Conservation (phyloP, 1,140 invertebrate genomes). For the Coptotermes formosanus region DNA sequence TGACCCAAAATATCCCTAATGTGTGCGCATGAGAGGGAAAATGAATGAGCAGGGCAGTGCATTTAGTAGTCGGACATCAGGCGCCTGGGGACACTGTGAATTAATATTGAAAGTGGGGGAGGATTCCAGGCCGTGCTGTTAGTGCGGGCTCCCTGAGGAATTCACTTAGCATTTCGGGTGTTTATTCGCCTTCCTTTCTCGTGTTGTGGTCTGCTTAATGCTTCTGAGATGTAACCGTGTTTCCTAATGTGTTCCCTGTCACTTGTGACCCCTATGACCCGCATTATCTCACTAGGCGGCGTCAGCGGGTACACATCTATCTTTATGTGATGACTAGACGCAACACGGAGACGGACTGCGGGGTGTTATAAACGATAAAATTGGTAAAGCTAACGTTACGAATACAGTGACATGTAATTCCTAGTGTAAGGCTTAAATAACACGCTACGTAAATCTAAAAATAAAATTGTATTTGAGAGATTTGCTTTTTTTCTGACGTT, state of each 20-base stretch:
- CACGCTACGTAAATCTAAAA: no score
- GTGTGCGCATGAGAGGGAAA: background rate
- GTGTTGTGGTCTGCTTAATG: background rate
- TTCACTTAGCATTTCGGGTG: background rate
- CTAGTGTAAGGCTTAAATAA: no score
- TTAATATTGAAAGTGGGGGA: background rate
- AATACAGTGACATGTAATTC: no score
- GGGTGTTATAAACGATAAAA: no score
- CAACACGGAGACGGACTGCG: no score
- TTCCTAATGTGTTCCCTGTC: background rate
- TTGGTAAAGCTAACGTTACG: no score
- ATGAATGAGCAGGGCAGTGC: background rate
- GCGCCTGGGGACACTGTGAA: background rate
- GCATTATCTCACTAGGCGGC: no score
- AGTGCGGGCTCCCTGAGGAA: background rate
- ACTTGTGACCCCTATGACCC: background rate
- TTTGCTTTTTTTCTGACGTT: no score
- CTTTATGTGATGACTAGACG: no score
- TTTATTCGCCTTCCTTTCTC: background rate
- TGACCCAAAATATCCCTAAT: no score
- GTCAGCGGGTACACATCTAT: no score
- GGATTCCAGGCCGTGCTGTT: background rate
- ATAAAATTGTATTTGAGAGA: no score
- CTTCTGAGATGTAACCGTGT: background rate
- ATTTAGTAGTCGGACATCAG: background rate